Evolutionary conservation across 2,113 vertebrate genomes (phyloP), one percentile per base, ranked within the genome.

Genomic region (Zeus faber): DNA sequence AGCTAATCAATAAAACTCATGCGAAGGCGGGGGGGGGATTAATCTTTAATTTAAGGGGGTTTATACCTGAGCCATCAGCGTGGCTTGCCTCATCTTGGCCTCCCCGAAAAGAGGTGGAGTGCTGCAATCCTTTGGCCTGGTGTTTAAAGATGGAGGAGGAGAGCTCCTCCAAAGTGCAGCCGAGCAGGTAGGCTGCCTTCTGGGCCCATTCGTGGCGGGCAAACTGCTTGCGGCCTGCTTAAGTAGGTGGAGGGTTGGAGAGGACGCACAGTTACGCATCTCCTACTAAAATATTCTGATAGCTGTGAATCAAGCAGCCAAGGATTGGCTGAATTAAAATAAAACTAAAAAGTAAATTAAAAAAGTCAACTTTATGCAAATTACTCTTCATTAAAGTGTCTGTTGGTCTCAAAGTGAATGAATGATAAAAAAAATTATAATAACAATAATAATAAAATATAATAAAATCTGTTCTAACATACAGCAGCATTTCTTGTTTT

Each of bases 181-280:
- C 92, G 78, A 95, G 70, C 49, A 99, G 87, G 79, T 99, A 99
- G 0, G 96, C 94, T 0, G 96, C 95, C 63, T 99, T 99, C 88
- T 99, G 96, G 33, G 95, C 96, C 95, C 95, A 99, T 59, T 99
- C 97, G 0, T 98, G 96, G 13, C 92, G 93, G 1, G 95, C 95
- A 89, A 99, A 99, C 85, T 99, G 97, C 55, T 87, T 90, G 0
- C 92, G 90, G 4, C 93, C 93, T 46, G 74, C 93, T 95, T 26
- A 3, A 37, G 22, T 29, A 9, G 23, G n/a, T 4, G 2, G 5
- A 5, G 39, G 39, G 31, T 11, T n/a, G 31, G 39, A 41, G 39
- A 18, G 16, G n/a, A 41, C 31, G 14, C 31, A 35, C 3, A 13
- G 31, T 35, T 8, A 10, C 29, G 11, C 6, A 11, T 31, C 29